phyloP scores from a whole-genome alignment of 2,797 vertebrate species.

The Cottoperca gobio region DNA sequence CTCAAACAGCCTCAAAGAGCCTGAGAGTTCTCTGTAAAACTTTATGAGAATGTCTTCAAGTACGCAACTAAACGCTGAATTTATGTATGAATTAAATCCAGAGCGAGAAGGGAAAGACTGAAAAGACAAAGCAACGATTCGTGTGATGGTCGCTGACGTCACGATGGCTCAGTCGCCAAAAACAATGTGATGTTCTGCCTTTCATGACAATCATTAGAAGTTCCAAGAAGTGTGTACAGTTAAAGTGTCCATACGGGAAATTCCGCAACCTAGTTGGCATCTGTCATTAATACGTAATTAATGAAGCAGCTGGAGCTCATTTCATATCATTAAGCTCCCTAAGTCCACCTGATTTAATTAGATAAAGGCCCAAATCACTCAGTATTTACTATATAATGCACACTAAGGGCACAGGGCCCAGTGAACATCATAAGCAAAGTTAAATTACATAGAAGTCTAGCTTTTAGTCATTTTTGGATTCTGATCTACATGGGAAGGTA shows the following conservation, averaged over 20 bases:
- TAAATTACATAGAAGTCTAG: no score
- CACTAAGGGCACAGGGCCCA: no score
- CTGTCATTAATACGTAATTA: no score
- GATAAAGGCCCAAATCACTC: neutral
- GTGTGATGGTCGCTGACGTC: neutral
- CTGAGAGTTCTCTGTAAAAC: neutral
- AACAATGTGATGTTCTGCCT: slow-evolving; percentile 5
- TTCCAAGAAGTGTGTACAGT: neutral
- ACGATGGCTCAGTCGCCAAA: neutral
- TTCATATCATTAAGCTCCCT: no score
- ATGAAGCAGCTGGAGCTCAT: no score
- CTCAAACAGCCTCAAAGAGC: slow-evolving; percentile 4
- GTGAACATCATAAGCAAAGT: no score
- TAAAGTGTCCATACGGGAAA: neutral
- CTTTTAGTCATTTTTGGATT: neutral
- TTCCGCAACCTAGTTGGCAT: no score
- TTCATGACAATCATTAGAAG: neutral
- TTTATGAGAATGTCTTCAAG: slow-evolving; percentile 4
- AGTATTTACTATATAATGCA: neutral
- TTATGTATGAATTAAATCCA: neutral
- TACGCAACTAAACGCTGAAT: neutral
- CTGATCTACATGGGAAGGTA: no score
- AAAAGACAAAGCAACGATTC: neutral
- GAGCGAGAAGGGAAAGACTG: neutral
- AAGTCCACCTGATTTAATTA: no score